These are phyloP conservation scores for Calliphora vomitoria DNA, from an alignment of 2,888 invertebrate genomes.

Conservation along the genomic window DNA sequence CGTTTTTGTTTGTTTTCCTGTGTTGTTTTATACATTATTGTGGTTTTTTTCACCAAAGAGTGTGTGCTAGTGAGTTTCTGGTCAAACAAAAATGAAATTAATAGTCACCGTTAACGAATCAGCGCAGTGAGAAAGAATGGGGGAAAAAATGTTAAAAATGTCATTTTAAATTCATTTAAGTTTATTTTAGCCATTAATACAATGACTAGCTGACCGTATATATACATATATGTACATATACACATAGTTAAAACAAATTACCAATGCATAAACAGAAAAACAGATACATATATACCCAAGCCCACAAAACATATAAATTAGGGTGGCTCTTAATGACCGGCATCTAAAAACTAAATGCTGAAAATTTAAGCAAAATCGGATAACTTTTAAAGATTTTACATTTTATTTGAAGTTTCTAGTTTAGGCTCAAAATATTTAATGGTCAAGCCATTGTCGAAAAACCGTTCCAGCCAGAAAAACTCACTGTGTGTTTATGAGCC, in stretches of 20 bases:
- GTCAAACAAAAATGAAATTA: slow-evolving; percentile 69
- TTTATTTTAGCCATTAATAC: slow-evolving; percentile 52
- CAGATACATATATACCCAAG: neutral
- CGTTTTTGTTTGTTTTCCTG: slow-evolving; percentile 9
- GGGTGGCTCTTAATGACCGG: no score
- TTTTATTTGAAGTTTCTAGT: no score
- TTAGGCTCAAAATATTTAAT: no score
- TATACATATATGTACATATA: neutral
- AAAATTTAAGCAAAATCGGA: no score
- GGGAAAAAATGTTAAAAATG: neutral
- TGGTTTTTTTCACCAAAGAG: slow-evolving; percentile 3
- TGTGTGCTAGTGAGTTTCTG: slow-evolving; percentile 7
- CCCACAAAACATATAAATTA: neutral
- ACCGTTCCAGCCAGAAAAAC: no score
- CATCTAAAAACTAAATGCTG: no score
- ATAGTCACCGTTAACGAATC: slow-evolving; percentile 71
- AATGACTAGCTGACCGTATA: slow-evolving; percentile 30
- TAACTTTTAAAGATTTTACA: no score
- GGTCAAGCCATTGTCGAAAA: no score
- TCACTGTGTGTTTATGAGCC: no score
- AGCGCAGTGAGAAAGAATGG: slow-evolving; percentile 26
- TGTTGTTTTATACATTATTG: slow-evolving; percentile 43
- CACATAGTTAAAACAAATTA: neutral
- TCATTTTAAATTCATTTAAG: slow-evolving; percentile 45
- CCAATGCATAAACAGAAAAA: neutral